These are phyloP conservation scores for Speoplatyrhinus poulsoni DNA, from an alignment of 2,113 vertebrate genomes.

Conservation along the genomic window DNA sequence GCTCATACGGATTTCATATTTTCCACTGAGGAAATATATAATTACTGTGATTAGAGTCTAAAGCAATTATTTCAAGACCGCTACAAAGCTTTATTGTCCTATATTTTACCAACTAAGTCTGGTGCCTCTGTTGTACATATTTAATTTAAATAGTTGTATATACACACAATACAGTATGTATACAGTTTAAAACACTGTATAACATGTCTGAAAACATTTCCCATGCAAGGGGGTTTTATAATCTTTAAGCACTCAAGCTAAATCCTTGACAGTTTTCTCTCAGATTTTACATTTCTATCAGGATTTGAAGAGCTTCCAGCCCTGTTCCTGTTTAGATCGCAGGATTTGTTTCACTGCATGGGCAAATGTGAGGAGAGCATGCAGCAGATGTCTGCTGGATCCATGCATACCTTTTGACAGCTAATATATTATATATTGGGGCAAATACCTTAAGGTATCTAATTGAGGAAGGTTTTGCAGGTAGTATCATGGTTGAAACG, in stretches of 20 bases:
- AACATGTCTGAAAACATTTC: constrained; percentile 16
- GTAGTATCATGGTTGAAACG: neutral
- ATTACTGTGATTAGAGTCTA: too few relatives aligned
- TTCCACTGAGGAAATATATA: neutral
- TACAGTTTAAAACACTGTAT: neutral
- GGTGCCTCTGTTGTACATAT: too few relatives aligned
- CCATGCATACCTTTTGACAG: constrained; percentile 63
- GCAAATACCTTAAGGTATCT: constrained; percentile 64
- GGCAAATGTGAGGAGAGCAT: constrained; percentile 58
- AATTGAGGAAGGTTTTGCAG: constrained; percentile 44
- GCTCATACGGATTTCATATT: constrained; percentile 14
- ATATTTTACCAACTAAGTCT: too few relatives aligned
- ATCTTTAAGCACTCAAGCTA: constrained; percentile 44
- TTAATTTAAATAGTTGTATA: too few relatives aligned
- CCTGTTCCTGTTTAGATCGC: constrained; percentile 62
- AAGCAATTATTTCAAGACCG: too few relatives aligned
- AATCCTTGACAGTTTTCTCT: constrained; percentile 54
- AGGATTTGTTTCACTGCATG: constrained; percentile 73
- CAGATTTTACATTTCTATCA: constrained; percentile 70
- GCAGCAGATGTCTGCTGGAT: constrained; percentile 49
- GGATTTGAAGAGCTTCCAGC: constrained; percentile 72
- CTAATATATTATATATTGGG: constrained; percentile 64
- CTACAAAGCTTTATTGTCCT: too few relatives aligned
- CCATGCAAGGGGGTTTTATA: constrained; percentile 39
- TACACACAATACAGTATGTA: too few relatives aligned